phyloP scores from a whole-genome alignment of 2,888 invertebrate species.

The Laothoe populi region DNA sequence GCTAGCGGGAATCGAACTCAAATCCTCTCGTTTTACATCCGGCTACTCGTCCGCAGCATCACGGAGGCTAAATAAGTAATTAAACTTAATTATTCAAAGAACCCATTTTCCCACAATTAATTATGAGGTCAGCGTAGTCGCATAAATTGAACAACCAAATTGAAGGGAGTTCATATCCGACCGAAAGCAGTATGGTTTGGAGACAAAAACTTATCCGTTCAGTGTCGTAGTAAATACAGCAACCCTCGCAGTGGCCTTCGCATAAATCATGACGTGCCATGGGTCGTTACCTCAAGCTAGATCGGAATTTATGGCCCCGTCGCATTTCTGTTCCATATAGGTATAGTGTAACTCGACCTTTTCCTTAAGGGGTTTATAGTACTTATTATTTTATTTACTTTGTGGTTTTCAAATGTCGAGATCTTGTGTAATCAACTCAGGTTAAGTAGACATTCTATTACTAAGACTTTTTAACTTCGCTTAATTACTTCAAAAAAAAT shows the following conservation, averaged over 20 bases:
- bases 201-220: slow-evolving; percentile 13
- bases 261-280: slow-evolving; percentile 20
- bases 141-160: neutral
- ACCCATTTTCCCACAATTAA: neutral
- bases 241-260: neutral
- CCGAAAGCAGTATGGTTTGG: neutral
- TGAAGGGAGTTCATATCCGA: neutral
- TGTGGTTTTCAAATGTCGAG: neutral
- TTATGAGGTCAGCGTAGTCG: neutral
- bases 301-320: slow-evolving; percentile 15
- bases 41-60: too few species aligned
- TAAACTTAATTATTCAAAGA: too few species aligned
- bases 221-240: slow-evolving; percentile 1
- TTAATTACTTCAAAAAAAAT: too few species aligned
- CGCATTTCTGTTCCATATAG: slow-evolving; percentile 3
- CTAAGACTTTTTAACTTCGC: too few species aligned
- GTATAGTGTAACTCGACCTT: neutral
- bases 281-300: slow-evolving; percentile 22
- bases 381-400: neutral
- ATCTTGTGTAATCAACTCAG: neutral
- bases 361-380: neutral
- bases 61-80: too few species aligned
- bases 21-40: too few species aligned
- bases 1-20: too few species aligned
- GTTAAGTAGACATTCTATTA: neutral